phyloP scores from a whole-genome alignment of 2,113 vertebrate genomes.

The Cynocephalus volans region DNA sequence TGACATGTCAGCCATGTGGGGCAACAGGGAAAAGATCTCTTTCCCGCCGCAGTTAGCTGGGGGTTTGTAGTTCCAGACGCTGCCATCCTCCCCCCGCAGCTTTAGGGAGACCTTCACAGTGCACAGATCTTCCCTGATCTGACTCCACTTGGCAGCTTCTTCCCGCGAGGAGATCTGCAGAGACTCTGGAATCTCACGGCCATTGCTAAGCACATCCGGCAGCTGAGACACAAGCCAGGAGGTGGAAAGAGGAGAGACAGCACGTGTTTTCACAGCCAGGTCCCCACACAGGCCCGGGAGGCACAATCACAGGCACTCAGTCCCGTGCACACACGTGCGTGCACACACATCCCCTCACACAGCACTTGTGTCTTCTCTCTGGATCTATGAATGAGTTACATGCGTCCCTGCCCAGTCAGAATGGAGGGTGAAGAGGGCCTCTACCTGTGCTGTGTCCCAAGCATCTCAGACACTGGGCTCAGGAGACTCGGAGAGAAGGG shows the following conservation, averaged over 20 bases:
- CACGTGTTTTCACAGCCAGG: not conserved
- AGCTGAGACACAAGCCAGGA: constrained; percentile 47
- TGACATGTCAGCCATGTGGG: constrained; percentile 88
- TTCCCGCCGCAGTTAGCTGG: not conserved
- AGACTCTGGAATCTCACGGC: not conserved
- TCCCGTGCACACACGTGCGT: rapidly evolving
- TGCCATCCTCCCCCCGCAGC: constrained; percentile 79
- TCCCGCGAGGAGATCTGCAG: not conserved
- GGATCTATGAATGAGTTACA: not conserved
- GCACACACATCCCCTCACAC: rapidly evolving
- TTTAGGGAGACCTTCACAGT: constrained; percentile 67
- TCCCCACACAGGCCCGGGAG: not conserved
- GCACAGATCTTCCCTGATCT: constrained; percentile 36
- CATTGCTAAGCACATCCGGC: constrained; percentile 8
- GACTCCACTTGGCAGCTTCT: constrained; percentile 56
- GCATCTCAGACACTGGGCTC: not conserved
- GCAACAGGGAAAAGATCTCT: constrained; percentile 86
- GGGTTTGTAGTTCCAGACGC: constrained; percentile 78
- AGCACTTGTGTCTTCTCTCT: not conserved
- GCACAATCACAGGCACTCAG: not conserved
- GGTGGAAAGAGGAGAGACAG: not conserved
- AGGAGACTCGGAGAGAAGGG: not conserved
- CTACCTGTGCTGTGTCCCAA: not conserved
- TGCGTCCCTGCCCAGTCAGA: not conserved
- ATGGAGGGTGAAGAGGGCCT: not conserved